These are phyloP conservation scores for Microtus oregoni DNA, from an alignment of 2,113 vertebrate species.

Conservation along the genomic window DNA sequence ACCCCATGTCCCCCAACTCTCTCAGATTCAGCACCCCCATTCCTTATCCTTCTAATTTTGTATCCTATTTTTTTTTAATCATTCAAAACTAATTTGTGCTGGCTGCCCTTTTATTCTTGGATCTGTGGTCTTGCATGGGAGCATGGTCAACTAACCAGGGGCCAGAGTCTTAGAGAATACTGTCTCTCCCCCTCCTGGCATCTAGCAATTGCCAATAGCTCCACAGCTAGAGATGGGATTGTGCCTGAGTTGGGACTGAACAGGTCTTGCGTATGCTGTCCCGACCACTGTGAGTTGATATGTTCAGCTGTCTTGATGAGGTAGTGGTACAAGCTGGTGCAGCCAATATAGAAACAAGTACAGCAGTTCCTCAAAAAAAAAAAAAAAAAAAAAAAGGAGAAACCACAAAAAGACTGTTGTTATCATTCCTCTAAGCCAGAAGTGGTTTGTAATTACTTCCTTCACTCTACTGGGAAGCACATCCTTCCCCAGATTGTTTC, in stretches of 20 bases:
- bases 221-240: neutral
- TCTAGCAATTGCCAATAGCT: neutral
- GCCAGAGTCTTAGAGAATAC: neutral
- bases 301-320: neutral
- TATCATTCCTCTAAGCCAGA: neutral
- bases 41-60: neutral
- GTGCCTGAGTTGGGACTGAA: neutral
- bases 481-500: neutral
- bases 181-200: neutral
- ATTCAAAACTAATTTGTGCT: neutral
- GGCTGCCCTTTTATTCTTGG: neutral
- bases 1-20: neutral
- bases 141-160: neutral
- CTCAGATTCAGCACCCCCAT: neutral
- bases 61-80: neutral
- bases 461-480: neutral
- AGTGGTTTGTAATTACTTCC: constrained; percentile 13
- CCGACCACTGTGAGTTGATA: neutral
- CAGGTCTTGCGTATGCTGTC: neutral
- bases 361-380: neutral
- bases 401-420: neutral
- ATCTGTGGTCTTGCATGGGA: neutral
- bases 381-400: neutral
- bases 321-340: neutral
- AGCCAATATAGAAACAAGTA: neutral